phyloP scores from a whole-genome alignment of 2,888 invertebrate species.

The Ramazzottius varieornatus region DNA sequence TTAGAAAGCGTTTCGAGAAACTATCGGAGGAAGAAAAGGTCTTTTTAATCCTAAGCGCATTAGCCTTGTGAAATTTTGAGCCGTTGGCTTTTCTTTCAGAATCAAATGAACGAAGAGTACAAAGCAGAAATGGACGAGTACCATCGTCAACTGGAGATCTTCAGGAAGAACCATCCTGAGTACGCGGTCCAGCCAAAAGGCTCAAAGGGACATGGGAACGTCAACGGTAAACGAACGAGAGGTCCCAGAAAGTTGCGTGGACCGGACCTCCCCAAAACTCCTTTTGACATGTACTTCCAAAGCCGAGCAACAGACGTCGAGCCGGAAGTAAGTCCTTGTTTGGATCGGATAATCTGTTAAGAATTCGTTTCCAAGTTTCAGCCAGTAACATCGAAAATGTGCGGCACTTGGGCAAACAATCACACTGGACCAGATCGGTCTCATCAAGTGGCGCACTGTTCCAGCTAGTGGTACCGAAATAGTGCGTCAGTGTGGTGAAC shows the following conservation, averaged over 20 bases:
- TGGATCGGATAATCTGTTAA: no score
- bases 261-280: neutral
- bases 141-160: neutral
- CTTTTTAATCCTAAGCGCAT: neutral
- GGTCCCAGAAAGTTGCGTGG: neutral
- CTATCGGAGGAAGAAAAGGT: neutral
- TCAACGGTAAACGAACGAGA: neutral
- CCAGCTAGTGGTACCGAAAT: no score
- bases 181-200: neutral
- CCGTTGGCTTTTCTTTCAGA: neutral
- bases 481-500: no score
- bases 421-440: neutral
- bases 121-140: neutral
- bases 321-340: neutral
- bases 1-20: neutral
- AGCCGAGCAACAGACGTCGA: neutral
- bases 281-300: neutral
- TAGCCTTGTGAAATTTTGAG: no score
- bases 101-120: no score
- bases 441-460: neutral
- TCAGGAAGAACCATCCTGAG: neutral
- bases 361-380: no score
- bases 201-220: neutral
- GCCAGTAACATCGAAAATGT: no score
- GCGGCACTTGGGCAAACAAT: no score